Conservation (phyloP, 2,113 vertebrate species). For the Formicarius rufipectus region DNA sequence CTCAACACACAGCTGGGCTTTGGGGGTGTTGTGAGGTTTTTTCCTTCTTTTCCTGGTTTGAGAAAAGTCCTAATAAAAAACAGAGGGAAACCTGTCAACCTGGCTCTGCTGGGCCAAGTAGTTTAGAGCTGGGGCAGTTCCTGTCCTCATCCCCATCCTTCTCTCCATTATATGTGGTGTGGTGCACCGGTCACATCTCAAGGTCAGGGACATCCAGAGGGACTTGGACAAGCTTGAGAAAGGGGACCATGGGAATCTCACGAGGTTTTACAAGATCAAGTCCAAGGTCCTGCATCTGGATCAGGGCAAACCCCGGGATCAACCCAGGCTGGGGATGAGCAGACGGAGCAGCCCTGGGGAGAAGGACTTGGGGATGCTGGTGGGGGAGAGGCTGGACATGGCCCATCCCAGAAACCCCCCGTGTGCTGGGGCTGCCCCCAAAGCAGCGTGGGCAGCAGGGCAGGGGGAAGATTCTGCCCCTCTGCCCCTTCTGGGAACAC, state of each 20-base stretch:
- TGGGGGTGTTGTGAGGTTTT: not conserved
- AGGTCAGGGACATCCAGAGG: not conserved
- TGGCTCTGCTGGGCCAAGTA: not conserved
- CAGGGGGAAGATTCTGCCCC: too few species aligned
- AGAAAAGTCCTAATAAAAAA: not conserved
- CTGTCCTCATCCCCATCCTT: not conserved
- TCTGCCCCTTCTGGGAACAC: not conserved
- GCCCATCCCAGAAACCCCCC: too few species aligned
- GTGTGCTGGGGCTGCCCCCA: not conserved
- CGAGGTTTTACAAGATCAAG: not conserved
- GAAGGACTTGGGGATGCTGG: not conserved
- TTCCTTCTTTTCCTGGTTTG: not conserved
- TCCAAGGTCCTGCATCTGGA: too few species aligned
- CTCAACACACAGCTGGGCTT: not conserved
- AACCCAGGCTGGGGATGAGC: not conserved
- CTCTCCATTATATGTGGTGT: not conserved
- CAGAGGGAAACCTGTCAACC: not conserved
- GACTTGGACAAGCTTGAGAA: not conserved
- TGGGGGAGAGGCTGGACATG: not conserved
- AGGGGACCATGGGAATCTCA: not conserved
- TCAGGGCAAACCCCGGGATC: too few species aligned
- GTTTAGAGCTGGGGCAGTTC: not conserved
- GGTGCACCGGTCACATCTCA: not conserved
- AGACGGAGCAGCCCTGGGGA: not conserved
- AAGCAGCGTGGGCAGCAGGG: not conserved